phyloP scores from a whole-genome alignment of 1,140 invertebrate species.

The Drosophila pectinifera region DNA sequence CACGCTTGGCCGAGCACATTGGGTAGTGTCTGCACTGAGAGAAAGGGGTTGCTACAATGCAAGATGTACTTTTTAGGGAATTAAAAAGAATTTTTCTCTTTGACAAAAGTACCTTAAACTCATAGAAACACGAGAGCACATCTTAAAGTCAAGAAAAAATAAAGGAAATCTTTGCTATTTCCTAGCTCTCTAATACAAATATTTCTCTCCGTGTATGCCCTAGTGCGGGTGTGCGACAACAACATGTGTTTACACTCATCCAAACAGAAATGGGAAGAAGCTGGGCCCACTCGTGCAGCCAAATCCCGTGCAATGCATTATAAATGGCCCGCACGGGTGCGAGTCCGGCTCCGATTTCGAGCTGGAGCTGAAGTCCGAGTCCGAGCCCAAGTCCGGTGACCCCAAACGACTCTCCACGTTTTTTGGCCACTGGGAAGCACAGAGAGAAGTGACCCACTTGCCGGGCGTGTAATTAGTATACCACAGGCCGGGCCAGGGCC shows the following conservation, averaged over 20 bases:
- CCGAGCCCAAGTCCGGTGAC: constrained; percentile 13
- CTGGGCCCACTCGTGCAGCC: constrained; percentile 71
- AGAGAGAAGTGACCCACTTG: constrained; percentile 65
- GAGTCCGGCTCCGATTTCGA: neutral
- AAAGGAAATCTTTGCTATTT: neutral
- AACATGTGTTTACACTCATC: constrained; percentile 73
- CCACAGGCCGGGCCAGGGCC: constrained; percentile 14
- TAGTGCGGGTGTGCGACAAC: constrained; percentile 45
- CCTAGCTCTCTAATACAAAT: no score
- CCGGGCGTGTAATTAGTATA: constrained; percentile 62
- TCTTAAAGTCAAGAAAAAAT: neutral
- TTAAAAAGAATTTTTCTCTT: no score
- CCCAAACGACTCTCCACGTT: constrained; percentile 25
- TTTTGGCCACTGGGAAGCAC: constrained; percentile 15
- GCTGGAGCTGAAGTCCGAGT: neutral
- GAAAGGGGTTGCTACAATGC: neutral
- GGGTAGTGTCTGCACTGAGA: constrained; percentile 17
- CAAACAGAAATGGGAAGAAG: constrained; percentile 34
- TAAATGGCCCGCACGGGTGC: constrained; percentile 51
- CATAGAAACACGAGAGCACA: neutral
- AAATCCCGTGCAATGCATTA: constrained; percentile 75
- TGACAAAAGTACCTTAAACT: no score
- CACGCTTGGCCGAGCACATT: constrained; percentile 69
- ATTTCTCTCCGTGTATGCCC: constrained; percentile 8
- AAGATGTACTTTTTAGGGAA: no score